These are phyloP conservation scores for Drosophila nigromelanica DNA, from an alignment of 1,140 invertebrate species.

Conservation along the genomic window DNA sequence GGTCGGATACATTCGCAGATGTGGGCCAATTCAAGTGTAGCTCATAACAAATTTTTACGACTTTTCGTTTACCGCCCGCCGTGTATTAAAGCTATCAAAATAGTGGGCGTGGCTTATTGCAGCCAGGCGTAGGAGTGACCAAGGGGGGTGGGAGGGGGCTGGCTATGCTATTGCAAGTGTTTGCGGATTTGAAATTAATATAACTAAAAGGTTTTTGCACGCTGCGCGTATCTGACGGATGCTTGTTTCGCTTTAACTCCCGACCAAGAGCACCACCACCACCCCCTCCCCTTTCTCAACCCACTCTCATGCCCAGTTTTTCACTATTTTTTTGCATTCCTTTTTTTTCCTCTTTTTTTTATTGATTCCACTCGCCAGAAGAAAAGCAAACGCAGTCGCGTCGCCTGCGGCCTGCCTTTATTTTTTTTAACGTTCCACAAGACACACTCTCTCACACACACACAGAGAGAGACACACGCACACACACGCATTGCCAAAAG, in stretches of 20 bases:
- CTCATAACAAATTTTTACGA: conserved; percentile 61
- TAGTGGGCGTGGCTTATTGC: conserved; percentile 1
- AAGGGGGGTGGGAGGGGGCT: background rate
- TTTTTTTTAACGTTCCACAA: conserved; percentile 9
- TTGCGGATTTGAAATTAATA: conserved; percentile 75
- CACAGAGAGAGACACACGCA: background rate
- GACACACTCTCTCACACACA: background rate
- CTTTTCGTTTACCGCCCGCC: conserved; percentile 56
- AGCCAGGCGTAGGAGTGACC: background rate
- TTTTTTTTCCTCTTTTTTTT: conserved; percentile 33
- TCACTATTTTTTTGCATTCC: conserved; percentile 8
- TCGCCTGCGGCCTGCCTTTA: conserved; percentile 20
- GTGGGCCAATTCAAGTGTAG: conserved; percentile 6
- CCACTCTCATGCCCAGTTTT: background rate
- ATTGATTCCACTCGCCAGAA: conserved; percentile 56
- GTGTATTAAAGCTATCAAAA: conserved; percentile 47
- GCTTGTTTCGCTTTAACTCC: conserved; percentile 21
- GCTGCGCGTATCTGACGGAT: conserved; percentile 60
- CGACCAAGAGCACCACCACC: background rate
- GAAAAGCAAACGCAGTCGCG: conserved; percentile 8
- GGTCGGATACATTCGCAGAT: background rate
- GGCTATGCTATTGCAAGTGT: conserved; percentile 19
- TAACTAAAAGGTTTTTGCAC: conserved; percentile 78
- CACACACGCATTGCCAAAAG: conserved; percentile 2
- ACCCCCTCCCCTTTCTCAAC: background rate